A percentile compares a stretch with the other conserved stretches of the same genome.
These are phyloP conservation scores for Mycalesis mineus DNA, from an alignment of 2,888 invertebrate species.

Conservation along the genomic window DNA sequence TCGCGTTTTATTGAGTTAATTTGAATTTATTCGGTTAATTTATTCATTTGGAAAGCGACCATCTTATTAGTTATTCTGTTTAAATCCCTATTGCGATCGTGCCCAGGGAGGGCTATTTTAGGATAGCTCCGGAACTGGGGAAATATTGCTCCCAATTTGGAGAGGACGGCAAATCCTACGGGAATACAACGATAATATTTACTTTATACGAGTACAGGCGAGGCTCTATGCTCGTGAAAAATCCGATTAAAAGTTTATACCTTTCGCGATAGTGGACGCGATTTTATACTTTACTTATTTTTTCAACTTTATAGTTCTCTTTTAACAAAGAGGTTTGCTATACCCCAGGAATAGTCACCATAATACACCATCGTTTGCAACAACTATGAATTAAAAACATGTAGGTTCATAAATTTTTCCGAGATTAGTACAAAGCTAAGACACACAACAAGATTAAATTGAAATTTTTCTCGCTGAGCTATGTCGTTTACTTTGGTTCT, in stretches of 20 bases:
- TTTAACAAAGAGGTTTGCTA: too few species aligned
- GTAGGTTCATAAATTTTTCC: too few species aligned
- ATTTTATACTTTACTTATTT: not conserved
- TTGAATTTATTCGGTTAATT: slow-evolving; percentile 7
- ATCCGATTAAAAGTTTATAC: not conserved
- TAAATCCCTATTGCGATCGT: not conserved
- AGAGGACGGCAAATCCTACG: not conserved
- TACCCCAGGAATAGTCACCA: too few species aligned
- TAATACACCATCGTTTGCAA: too few species aligned
- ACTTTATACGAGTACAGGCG: not conserved
- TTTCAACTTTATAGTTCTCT: too few species aligned
- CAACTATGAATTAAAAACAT: too few species aligned
- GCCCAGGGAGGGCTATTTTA: not conserved
- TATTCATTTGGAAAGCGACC: slow-evolving; percentile 2
- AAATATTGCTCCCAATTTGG: not conserved
- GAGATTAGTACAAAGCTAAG: too few species aligned
- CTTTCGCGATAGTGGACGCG: not conserved
- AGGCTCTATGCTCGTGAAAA: not conserved
- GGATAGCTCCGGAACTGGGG: not conserved
- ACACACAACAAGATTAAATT: too few species aligned
- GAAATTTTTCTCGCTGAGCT: too few species aligned
- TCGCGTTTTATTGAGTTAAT: not conserved
- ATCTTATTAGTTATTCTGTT: slow-evolving; percentile 5
- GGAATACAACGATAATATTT: not conserved
- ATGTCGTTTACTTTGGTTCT: too few species aligned